A percentile compares a stretch with the other conserved stretches of the same genome.
Evolutionary conservation across 2,113 vertebrate genomes (phyloP).

Genomic region (Epinephelus moara): DNA sequence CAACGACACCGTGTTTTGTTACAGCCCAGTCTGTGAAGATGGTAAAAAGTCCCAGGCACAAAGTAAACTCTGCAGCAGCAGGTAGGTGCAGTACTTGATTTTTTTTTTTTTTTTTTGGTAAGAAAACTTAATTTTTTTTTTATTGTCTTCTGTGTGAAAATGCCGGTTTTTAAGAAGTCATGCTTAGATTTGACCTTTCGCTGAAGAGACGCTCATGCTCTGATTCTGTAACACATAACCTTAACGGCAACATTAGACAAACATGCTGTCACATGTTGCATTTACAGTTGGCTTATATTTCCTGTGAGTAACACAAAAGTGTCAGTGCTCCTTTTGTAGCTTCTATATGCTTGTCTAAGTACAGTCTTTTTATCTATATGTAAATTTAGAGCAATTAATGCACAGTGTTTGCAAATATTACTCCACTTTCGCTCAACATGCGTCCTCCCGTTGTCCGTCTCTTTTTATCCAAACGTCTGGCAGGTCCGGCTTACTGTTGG

Average conservation of each 20-base stretch:
- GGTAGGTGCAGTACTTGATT: conserved; percentile 29
- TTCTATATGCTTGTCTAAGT: not conserved
- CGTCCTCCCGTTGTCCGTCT: conserved; percentile 88
- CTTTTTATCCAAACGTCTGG: conserved; percentile 98
- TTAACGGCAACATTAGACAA: conserved; percentile 36
- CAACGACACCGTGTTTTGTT: not conserved
- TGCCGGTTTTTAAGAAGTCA: not conserved
- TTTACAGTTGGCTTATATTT: conserved; percentile 64
- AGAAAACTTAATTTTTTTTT: not conserved
- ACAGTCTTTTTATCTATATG: not conserved
- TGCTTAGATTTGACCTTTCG: conserved; percentile 55
- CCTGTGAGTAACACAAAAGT: conserved; percentile 44
- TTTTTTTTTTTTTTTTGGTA: not conserved
- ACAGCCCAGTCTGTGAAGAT: conserved; percentile 29
- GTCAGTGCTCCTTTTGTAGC: conserved; percentile 26
- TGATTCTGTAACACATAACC: conserved; percentile 43
- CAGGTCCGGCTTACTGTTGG: conserved; percentile 96
- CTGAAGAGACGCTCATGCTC: conserved; percentile 40
- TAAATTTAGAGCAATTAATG: conserved; percentile 18
- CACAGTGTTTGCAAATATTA: conserved; percentile 53
- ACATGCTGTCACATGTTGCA: conserved; percentile 52
- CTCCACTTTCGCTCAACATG: conserved; percentile 81
- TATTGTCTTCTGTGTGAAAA: conserved; percentile 1
- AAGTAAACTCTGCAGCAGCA: conserved; percentile 37
- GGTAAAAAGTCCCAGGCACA: conserved; percentile 60